These are phyloP conservation scores for Galeopsomyia nigrocyanea DNA, from an alignment of 2,888 invertebrate species.

Conservation along the genomic window DNA sequence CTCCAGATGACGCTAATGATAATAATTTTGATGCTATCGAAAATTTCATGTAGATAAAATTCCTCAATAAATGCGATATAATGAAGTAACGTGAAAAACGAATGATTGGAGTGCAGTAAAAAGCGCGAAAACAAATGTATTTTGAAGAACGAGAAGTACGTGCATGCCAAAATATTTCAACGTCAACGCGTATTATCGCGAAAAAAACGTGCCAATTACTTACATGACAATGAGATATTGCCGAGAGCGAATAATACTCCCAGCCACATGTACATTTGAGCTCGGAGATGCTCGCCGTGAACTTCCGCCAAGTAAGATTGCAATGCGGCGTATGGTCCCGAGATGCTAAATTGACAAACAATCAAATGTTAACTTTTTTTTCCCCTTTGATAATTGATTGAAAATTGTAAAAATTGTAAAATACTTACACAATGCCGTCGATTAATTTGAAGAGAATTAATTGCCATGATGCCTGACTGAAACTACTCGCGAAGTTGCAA, in stretches of 20 bases:
- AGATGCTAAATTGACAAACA: constrained; percentile 56
- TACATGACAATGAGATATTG: constrained; percentile 73
- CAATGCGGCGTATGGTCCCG: constrained; percentile 63
- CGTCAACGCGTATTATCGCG: constrained; percentile 23
- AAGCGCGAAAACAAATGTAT: too few relatives aligned
- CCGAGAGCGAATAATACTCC: constrained; percentile 63
- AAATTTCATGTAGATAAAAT: too few relatives aligned
- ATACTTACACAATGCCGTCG: constrained; percentile 63
- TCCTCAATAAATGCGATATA: too few relatives aligned
- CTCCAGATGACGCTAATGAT: too few relatives aligned
- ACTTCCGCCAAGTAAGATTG: constrained; percentile 65
- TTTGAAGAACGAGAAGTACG: neutral
- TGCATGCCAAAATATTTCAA: neutral
- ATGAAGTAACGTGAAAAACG: too few relatives aligned
- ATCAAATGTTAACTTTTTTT: neutral
- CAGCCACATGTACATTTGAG: constrained; percentile 64
- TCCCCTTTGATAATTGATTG: neutral
- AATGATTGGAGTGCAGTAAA: too few relatives aligned
- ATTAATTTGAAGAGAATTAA: constrained; percentile 64
- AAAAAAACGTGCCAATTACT: constrained; percentile 50
- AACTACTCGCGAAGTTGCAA: constrained; percentile 59
- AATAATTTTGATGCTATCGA: too few relatives aligned
- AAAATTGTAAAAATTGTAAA: neutral
- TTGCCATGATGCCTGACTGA: constrained; percentile 62
- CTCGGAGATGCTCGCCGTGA: constrained; percentile 60